Evolutionary conservation across 2,113 vertebrate genomes (phyloP).

Genomic region (Rhineura floridana): DNA sequence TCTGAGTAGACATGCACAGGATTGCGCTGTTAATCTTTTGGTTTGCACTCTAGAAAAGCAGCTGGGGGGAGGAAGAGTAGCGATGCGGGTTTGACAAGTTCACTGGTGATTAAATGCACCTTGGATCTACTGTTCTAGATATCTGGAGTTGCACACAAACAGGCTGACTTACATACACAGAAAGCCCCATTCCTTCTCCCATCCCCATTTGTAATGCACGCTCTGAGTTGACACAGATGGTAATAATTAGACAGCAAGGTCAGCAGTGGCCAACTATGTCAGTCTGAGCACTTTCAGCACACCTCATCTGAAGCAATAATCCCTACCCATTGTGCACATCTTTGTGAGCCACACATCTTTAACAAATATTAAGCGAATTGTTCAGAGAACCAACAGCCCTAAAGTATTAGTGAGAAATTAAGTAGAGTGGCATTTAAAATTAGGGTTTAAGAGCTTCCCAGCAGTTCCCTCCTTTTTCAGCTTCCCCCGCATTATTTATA

Average conservation of each 20-base stretch:
- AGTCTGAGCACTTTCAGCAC: constrained; percentile 68
- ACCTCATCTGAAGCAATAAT: constrained; percentile 75
- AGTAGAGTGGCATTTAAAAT: constrained; percentile 24
- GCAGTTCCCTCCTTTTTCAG: constrained; percentile 51
- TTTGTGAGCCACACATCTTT: constrained; percentile 60
- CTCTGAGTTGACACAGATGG: constrained; percentile 69
- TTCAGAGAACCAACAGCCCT: constrained; percentile 10
- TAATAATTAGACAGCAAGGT: constrained; percentile 62
- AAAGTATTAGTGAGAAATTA: constrained; percentile 45
- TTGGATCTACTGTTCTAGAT: constrained; percentile 36
- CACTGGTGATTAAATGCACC: constrained; percentile 27
- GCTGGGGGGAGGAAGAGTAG: not conserved
- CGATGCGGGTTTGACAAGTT: constrained; percentile 50
- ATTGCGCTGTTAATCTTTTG: constrained; percentile 43
- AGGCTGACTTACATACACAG: constrained; percentile 42
- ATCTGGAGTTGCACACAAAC: constrained; percentile 5
- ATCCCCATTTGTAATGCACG: constrained; percentile 30
- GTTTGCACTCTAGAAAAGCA: constrained; percentile 53
- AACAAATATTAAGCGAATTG: constrained; percentile 68
- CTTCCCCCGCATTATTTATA: not conserved
- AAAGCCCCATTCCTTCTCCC: constrained; percentile 35
- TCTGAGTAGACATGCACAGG: too few relatives aligned
- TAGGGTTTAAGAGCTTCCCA: constrained; percentile 54
- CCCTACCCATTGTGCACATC: constrained; percentile 42
- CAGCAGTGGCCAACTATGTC: constrained; percentile 65